These are phyloP conservation scores for Takifugu rubripes DNA, from an alignment of 2,797 vertebrate species.

Conservation along the genomic window DNA sequence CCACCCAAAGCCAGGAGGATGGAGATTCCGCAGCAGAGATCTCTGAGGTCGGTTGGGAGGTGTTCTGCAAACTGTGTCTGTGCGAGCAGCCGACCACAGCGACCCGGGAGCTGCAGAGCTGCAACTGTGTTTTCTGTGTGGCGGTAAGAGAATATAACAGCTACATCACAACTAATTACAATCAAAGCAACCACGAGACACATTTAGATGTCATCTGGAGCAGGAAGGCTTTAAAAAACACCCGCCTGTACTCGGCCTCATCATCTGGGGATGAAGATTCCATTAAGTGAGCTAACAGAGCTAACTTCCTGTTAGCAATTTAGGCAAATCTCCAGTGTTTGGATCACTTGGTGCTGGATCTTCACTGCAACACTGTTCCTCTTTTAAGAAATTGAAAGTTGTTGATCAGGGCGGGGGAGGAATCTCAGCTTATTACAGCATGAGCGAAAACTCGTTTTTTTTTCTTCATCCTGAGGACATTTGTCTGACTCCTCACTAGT, in stretches of 20 bases:
- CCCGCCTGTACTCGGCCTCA: not conserved
- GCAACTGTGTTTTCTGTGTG: conserved; percentile 89
- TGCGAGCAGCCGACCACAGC: conserved; percentile 80
- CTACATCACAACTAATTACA: not conserved
- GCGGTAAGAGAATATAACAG: conserved; percentile 66
- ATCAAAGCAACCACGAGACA: too few relatives aligned
- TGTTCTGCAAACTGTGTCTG: conserved; percentile 92
- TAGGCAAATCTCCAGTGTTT: conserved; percentile 30
- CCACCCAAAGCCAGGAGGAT: conserved; percentile 19
- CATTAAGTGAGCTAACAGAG: conserved; percentile 10
- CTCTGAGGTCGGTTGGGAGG: conserved; percentile 2
- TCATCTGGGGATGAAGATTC: not conserved
- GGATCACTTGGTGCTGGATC: conserved; percentile 13
- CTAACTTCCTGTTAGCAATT: conserved; percentile 31
- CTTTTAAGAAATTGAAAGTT: conserved; percentile 26
- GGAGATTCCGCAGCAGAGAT: conserved; percentile 3
- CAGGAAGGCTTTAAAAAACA: not conserved
- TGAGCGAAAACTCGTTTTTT: conserved; percentile 4
- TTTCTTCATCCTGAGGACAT: conserved; percentile 5
- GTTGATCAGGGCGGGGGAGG: not conserved
- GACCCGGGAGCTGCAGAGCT: conserved; percentile 83
- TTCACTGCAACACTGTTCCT: conserved; percentile 25
- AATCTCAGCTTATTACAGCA: conserved; percentile 9
- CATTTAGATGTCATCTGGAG: too few relatives aligned
- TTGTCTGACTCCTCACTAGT: conserved; percentile 1